Conservation (phyloP, 2,797 vertebrate genomes). For the Semotilus atromaculatus region DNA sequence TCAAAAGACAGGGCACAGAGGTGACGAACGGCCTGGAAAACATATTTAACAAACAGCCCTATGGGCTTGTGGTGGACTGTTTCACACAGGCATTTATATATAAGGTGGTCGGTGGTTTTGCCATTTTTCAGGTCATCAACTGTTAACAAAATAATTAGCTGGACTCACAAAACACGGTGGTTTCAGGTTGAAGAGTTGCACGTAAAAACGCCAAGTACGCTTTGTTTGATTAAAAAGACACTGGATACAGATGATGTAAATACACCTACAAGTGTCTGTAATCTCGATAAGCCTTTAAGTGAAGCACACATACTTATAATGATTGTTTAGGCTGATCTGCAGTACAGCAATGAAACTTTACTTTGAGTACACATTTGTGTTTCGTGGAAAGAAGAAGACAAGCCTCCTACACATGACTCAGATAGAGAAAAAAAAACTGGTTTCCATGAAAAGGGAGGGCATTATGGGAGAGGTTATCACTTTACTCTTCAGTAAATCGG, state of each 20-base stretch:
- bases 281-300: slow-evolving; percentile 14
- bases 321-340: slow-evolving; percentile 25
- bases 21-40: slow-evolving; percentile 10
- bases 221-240: slow-evolving; percentile 11
- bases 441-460: slow-evolving; percentile 42
- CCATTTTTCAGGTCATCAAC: slow-evolving; percentile 38
- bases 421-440: slow-evolving; percentile 40
- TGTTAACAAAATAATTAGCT: slow-evolving; percentile 7
- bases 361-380: not conserved
- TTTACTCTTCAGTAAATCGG: slow-evolving; percentile 22
- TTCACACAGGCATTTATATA: slow-evolving; percentile 20
- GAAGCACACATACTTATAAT: not conserved
- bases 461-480: slow-evolving; percentile 27
- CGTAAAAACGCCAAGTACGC: not conserved
- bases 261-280: slow-evolving; percentile 22
- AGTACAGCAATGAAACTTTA: slow-evolving; percentile 19
- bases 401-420: slow-evolving; percentile 42
- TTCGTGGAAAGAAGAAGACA: slow-evolving; percentile 1
- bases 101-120: slow-evolving; percentile 17
- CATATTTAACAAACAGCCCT: slow-evolving; percentile 39
- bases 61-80: slow-evolving; percentile 29
- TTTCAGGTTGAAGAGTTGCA: not conserved
- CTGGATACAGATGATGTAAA: slow-evolving; percentile 7
- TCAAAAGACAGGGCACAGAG: slow-evolving; percentile 20
- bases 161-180: not conserved